These are phyloP conservation scores for Drosophila repleta DNA, from an alignment of 1,140 invertebrate species.

Conservation along the genomic window DNA sequence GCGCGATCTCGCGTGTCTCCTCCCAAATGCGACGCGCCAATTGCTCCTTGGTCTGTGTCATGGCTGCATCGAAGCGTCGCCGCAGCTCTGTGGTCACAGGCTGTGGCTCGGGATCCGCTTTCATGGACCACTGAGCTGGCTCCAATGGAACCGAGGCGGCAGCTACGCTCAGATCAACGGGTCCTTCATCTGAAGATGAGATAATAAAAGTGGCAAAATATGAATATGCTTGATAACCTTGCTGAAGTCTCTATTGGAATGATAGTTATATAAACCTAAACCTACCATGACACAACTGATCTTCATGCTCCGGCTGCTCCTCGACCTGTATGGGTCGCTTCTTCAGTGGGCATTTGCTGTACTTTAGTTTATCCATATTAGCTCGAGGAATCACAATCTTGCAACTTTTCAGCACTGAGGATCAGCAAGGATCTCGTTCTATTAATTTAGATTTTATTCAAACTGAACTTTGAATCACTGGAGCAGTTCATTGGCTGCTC, in stretches of 20 bases:
- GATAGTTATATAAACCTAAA: neutral
- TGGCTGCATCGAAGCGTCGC: constrained; percentile 62
- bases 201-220: neutral
- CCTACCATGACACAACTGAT: constrained; percentile 70
- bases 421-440: constrained; percentile 13
- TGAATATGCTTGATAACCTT: neutral
- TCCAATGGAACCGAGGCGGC: constrained; percentile 55
- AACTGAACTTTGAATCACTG: constrained; percentile 40
- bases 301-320: constrained; percentile 82
- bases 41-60: constrained; percentile 73
- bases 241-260: neutral
- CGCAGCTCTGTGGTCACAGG: constrained; percentile 54
- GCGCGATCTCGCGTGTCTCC: constrained; percentile 76
- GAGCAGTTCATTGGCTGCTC: constrained; percentile 38
- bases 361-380: constrained; percentile 77
- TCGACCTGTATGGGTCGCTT: constrained; percentile 90
- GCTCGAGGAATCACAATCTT: constrained; percentile 15
- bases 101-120: constrained; percentile 45
- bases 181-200: constrained; percentile 67
- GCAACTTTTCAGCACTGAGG: constrained; percentile 9
- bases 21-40: constrained; percentile 79
- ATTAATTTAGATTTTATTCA: constrained; percentile 9
- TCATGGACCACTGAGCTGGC: constrained; percentile 41
- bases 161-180: constrained; percentile 77
- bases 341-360: constrained; percentile 93